A percentile compares a stretch with the other conserved stretches of the same genome.
Conservation (phyloP, 2,113 vertebrate genomes). For the Antechinus stuartii region DNA sequence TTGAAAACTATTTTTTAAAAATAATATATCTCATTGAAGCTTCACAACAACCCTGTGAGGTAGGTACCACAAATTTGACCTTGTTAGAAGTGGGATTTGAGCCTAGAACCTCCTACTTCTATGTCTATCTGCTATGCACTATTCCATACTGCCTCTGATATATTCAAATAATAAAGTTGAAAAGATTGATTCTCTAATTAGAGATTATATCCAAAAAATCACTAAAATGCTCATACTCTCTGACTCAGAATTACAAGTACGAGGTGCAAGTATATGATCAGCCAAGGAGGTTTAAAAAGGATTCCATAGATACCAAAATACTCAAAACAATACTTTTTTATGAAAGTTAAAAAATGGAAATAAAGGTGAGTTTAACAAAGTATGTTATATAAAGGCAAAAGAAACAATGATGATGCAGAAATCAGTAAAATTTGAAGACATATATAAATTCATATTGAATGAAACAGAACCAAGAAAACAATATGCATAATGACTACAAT, state of each 20-base stretch:
- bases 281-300: not conserved
- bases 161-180: not conserved
- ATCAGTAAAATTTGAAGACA: not conserved
- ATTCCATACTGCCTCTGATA: not conserved
- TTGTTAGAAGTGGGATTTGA: not conserved
- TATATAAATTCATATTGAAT: not conserved
- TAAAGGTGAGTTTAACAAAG: not conserved
- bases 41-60: not conserved
- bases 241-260: not conserved
- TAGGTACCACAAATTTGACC: not conserved
- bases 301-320: not conserved
- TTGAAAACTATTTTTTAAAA: not conserved
- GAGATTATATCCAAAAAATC: not conserved
- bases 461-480: not conserved
- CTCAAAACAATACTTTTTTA: not conserved
- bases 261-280: not conserved
- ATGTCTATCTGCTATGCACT: not conserved
- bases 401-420: not conserved
- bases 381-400: not conserved
- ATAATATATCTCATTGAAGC: not conserved
- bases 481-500: not conserved
- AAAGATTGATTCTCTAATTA: not conserved
- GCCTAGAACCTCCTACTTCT: not conserved
- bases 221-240: not conserved
- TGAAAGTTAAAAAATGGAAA: not conserved